Evolutionary conservation across 1,140 invertebrate species (phyloP).

Genomic region (Tribolium madens): DNA sequence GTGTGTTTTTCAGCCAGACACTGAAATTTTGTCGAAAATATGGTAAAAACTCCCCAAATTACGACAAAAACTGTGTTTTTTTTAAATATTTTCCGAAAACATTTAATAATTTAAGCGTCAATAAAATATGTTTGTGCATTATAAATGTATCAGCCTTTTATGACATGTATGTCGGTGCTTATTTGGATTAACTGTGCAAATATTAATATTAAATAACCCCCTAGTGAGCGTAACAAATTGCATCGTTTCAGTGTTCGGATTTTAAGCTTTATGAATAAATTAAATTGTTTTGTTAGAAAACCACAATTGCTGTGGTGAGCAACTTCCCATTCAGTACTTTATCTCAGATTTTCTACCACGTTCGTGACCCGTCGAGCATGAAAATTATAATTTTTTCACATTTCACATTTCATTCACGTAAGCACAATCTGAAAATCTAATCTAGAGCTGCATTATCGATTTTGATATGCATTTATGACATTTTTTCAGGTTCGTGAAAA

Average conservation of each 20-base stretch:
- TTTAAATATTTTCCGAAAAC: no score
- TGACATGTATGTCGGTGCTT: neutral
- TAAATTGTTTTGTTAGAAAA: neutral
- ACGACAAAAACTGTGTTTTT: no score
- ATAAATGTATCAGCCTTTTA: neutral
- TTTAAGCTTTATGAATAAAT: neutral
- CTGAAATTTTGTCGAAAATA: no score
- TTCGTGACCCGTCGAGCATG: constrained; percentile 17
- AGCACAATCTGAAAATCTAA: constrained; percentile 2
- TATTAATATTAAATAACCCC: constrained; percentile 19
- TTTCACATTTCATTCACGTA: constrained; percentile 8
- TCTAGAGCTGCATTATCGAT: neutral
- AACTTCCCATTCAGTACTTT: neutral
- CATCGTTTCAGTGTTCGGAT: neutral
- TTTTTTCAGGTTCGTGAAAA: neutral
- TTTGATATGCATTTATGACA: neutral
- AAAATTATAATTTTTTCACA: constrained; percentile 21
- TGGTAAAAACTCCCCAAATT: no score
- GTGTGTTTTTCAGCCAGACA: no score
- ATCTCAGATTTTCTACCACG: constrained; percentile 12
- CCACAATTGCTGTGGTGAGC: neutral
- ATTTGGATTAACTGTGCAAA: constrained; percentile 2
- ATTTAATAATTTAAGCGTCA: neutral
- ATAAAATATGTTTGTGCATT: neutral
- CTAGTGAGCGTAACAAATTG: neutral